Conservation (phyloP, 2,113 vertebrate species). For the Erinaceus europaeus region DNA sequence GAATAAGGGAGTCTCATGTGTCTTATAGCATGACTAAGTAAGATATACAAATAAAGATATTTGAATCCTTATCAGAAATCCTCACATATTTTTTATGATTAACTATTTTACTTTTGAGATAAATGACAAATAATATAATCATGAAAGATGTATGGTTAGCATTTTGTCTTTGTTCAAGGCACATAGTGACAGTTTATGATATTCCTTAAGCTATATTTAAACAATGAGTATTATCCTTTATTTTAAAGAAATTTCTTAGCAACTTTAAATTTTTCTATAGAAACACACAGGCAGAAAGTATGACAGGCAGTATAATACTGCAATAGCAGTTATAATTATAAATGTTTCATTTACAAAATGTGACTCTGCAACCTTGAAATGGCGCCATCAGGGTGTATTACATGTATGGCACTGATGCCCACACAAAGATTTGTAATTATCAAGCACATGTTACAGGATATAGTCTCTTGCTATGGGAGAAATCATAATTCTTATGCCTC, state of each 20-base stretch:
- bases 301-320: conserved; percentile 28
- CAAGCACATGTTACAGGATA: conserved; percentile 56
- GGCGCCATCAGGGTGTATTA: conserved; percentile 43
- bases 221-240: background rate
- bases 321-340: background rate
- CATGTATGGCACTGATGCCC: conserved; percentile 27
- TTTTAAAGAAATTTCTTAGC: conserved; percentile 42
- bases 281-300: conserved; percentile 21
- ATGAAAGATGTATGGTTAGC: background rate
- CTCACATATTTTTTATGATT: background rate
- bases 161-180: background rate
- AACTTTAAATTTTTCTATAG: conserved; percentile 11
- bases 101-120: background rate
- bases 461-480: conserved; percentile 64
- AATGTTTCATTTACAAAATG: conserved; percentile 15
- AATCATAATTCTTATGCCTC: conserved; percentile 60
- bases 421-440: conserved; percentile 56
- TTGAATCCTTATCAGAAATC: background rate
- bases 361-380: conserved; percentile 64
- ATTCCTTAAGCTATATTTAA: conserved; percentile 22
- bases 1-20: background rate
- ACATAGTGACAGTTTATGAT: background rate
- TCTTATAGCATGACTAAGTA: background rate
- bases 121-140: background rate
- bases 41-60: background rate